phyloP scores from a whole-genome alignment of 2,113 vertebrate species.

The Poecilia latipinna region DNA sequence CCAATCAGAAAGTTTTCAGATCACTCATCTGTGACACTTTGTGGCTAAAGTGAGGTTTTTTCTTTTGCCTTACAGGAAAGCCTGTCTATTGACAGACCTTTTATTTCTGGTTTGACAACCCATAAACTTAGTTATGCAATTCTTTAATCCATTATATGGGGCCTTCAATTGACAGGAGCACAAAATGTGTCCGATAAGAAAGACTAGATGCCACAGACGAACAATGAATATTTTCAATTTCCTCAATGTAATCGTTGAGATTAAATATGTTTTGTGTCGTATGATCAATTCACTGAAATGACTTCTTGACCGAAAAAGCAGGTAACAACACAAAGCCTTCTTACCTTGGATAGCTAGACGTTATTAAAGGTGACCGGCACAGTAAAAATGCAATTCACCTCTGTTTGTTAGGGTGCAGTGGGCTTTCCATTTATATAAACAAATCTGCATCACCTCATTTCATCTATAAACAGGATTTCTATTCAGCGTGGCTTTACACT shows the following conservation, averaged over 20 bases:
- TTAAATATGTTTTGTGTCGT: too few relatives aligned
- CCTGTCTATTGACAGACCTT: too few relatives aligned
- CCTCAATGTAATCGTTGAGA: background rate
- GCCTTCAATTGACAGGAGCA: background rate
- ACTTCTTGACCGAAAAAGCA: background rate
- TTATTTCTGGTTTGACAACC: too few relatives aligned
- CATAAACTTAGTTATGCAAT: background rate
- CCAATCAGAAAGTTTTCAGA: too few relatives aligned
- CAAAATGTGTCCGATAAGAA: background rate
- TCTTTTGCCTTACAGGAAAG: too few relatives aligned
- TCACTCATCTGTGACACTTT: too few relatives aligned
- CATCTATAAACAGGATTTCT: background rate
- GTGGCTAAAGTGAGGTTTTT: too few relatives aligned
- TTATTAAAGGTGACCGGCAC: background rate
- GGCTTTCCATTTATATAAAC: background rate
- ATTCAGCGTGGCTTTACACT: background rate
- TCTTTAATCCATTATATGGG: background rate
- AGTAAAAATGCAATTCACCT: background rate
- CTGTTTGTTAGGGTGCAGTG: background rate
- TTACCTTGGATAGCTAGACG: background rate
- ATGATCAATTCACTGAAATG: background rate
- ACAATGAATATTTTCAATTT: background rate
- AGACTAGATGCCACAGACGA: background rate
- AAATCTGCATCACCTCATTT: background rate
- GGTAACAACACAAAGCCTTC: background rate